Percentiles rank a stretch among this genome's conserved stretches.
Conservation (phyloP, 2,113 vertebrate genomes). For the Dasyurus viverrinus region DNA sequence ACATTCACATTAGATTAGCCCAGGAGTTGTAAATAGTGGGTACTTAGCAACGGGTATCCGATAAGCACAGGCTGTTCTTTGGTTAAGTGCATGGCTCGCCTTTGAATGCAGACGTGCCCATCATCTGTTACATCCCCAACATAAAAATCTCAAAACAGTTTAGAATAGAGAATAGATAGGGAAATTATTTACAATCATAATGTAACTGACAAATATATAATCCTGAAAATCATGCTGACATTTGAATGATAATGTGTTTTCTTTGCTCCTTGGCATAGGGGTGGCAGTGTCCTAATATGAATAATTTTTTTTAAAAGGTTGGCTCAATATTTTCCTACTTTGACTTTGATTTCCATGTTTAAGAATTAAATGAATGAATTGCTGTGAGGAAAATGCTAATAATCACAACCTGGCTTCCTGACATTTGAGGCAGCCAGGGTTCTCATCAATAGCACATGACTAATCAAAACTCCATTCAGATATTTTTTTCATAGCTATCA, state of each 20-base stretch:
- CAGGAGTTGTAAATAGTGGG: conserved; percentile 65
- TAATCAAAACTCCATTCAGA: conserved; percentile 54
- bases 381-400: conserved; percentile 60
- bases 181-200: conserved; percentile 66
- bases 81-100: conserved; percentile 54
- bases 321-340: conserved; percentile 71
- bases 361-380: conserved; percentile 68
- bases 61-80: conserved; percentile 74
- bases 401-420: conserved; percentile 72
- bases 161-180: conserved; percentile 24
- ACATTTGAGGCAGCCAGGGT: conserved; percentile 75
- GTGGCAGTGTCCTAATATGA: conserved; percentile 70
- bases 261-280: conserved; percentile 31
- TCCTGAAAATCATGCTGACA: conserved; percentile 56
- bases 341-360: conserved; percentile 63
- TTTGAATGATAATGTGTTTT: conserved; percentile 60
- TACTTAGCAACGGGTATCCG: conserved; percentile 81
- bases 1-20: background rate
- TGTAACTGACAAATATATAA: conserved; percentile 39
- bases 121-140: conserved; percentile 60
- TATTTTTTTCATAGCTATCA: conserved; percentile 67
- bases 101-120: conserved; percentile 50
- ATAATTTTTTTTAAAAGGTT: conserved; percentile 75
- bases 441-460: conserved; percentile 60
- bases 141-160: conserved; percentile 60